A percentile compares a stretch with the other conserved stretches of the same genome.
phyloP scores from a whole-genome alignment of 2,888 invertebrate species.

The Elmis aenea region DNA sequence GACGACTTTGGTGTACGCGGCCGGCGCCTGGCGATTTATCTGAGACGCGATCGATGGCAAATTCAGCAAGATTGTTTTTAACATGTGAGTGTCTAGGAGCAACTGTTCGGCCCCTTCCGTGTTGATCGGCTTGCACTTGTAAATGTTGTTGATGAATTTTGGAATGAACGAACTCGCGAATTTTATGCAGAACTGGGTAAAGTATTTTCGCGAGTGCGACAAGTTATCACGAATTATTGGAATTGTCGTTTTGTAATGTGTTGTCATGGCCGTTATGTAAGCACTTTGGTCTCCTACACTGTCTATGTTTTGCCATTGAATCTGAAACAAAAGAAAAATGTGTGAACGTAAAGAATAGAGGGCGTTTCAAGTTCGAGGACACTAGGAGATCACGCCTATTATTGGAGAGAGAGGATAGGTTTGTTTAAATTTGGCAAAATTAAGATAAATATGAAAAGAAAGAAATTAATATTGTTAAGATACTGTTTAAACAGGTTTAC shows the following conservation, averaged over 20 bases:
- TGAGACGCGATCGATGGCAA: conserved; percentile 90
- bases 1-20: conserved; percentile 74
- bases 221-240: conserved; percentile 88
- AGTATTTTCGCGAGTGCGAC: conserved; percentile 90
- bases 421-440: no score
- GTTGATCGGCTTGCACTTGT: conserved; percentile 84
- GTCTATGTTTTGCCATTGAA: conserved; percentile 89
- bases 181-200: conserved; percentile 95
- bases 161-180: conserved; percentile 95
- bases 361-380: no score
- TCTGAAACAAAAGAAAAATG: conserved; percentile 43
- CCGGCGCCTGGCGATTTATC: conserved; percentile 82
- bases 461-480: no score
- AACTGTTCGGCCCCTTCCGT: conserved; percentile 93
- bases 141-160: conserved; percentile 86
- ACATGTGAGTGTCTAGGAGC: conserved; percentile 86
- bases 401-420: no score
- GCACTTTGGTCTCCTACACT: conserved; percentile 95
- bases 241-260: conserved; percentile 79
- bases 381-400: no score
- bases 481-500: no score
- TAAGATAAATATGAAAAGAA: no score
- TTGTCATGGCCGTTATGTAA: conserved; percentile 86
- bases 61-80: conserved; percentile 90
- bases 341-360: conserved; percentile 5